These are phyloP conservation scores for Chirona hameri DNA, from an alignment of 2,888 invertebrate species.

Conservation along the genomic window DNA sequence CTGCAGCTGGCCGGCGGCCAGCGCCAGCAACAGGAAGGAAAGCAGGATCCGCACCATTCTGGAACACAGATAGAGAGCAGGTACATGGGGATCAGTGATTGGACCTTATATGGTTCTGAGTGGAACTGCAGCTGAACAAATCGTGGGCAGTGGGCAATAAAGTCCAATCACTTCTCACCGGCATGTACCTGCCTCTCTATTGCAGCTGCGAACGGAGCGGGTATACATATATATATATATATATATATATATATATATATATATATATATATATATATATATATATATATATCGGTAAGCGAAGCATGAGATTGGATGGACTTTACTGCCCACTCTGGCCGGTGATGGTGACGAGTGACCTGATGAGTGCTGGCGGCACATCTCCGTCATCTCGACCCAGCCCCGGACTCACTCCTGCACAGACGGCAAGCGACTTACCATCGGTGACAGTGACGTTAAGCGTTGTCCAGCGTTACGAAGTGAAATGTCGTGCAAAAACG, in stretches of 20 bases:
- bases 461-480: too few relatives aligned
- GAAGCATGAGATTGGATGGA: slow-evolving; percentile 33
- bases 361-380: too few relatives aligned
- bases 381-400: too few relatives aligned
- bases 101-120: neutral
- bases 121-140: neutral
- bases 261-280: too few relatives aligned
- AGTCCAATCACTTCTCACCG: slow-evolving; percentile 32
- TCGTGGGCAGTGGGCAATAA: slow-evolving; percentile 14
- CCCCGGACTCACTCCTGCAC: too few relatives aligned
- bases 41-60: slow-evolving; percentile 10
- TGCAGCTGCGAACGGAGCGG: slow-evolving; percentile 34
- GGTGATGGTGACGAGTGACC: too few relatives aligned
- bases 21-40: neutral
- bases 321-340: slow-evolving; percentile 30
- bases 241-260: too few relatives aligned
- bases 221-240: slow-evolving; percentile 27
- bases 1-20: neutral
- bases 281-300: slow-evolving; percentile 9
- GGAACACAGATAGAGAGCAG: neutral
- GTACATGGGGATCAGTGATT: slow-evolving; percentile 24
- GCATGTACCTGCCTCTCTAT: slow-evolving; percentile 34
- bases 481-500: too few relatives aligned
- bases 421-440: too few relatives aligned
- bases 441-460: too few relatives aligned